Evolutionary conservation across 2,888 invertebrate genomes (phyloP).

Genomic region (Tipula confusa): DNA sequence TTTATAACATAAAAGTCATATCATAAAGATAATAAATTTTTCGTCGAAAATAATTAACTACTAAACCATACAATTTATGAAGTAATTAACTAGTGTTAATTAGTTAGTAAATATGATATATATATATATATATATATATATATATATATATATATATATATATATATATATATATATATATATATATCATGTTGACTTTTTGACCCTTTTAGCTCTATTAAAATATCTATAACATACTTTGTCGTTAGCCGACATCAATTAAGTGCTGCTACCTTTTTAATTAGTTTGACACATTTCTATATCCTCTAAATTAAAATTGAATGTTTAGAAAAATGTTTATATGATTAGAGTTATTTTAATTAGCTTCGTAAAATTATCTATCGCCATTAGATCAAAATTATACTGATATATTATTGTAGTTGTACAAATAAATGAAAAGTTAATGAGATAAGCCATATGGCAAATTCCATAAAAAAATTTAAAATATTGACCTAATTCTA

Average conservation of each 20-base stretch:
- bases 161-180: too few species aligned
- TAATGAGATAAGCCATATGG: background rate
- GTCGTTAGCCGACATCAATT: background rate
- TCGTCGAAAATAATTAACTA: background rate
- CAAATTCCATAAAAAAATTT: background rate
- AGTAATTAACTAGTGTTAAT: background rate
- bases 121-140: too few species aligned
- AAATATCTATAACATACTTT: background rate
- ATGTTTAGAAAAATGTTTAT: background rate
- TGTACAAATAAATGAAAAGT: background rate
- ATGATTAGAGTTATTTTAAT: background rate
- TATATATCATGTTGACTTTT: background rate
- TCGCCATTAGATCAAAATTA: background rate
- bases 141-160: too few species aligned
- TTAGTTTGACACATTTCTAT: background rate
- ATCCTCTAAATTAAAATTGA: background rate
- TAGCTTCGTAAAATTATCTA: background rate
- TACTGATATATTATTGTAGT: background rate
- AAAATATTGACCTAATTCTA: background rate
- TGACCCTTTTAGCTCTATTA: background rate
- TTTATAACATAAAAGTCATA: background rate
- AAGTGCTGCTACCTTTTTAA: background rate
- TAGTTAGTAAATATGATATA: too few species aligned
- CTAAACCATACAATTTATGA: background rate
- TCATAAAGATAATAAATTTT: background rate